Conservation (phyloP, 1,140 invertebrate species). For the Pentalonia nigronervosa region DNA sequence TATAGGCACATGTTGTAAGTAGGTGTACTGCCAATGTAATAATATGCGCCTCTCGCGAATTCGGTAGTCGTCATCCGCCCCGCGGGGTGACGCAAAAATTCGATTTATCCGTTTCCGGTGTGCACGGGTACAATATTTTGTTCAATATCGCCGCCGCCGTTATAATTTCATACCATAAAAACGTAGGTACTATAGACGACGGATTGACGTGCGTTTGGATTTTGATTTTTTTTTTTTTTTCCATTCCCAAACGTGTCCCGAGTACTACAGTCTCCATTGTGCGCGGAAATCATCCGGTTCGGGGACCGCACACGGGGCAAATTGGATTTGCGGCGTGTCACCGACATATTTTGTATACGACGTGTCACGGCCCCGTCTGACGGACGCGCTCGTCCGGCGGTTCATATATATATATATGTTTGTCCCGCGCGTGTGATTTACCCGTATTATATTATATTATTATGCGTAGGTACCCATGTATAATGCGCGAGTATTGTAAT, state of each 20-base stretch:
- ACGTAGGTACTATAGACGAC: background rate
- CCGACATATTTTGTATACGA: background rate
- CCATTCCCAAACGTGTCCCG: background rate
- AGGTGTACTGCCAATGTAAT: too few relatives aligned
- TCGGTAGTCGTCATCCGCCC: background rate
- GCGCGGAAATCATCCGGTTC: background rate
- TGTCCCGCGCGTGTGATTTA: background rate
- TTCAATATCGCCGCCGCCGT: background rate
- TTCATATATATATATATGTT: background rate
- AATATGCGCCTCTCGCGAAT: background rate
- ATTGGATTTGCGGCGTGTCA: constrained; percentile 31
- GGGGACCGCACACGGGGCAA: constrained; percentile 28
- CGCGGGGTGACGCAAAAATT: constrained; percentile 40
- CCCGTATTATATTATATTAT: too few relatives aligned
- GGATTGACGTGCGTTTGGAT: background rate
- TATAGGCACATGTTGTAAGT: too few relatives aligned
- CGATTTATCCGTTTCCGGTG: constrained; percentile 47
- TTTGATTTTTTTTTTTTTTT: background rate
- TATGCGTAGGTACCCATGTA: too few relatives aligned
- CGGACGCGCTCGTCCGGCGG: constrained; percentile 26
- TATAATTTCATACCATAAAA: background rate
- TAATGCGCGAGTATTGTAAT: background rate
- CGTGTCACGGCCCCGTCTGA: constrained; percentile 44
- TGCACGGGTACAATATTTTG: background rate
- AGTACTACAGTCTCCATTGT: background rate